phyloP scores from a whole-genome alignment of 2,797 vertebrate genomes.

The Enteromius fasciolatus region DNA sequence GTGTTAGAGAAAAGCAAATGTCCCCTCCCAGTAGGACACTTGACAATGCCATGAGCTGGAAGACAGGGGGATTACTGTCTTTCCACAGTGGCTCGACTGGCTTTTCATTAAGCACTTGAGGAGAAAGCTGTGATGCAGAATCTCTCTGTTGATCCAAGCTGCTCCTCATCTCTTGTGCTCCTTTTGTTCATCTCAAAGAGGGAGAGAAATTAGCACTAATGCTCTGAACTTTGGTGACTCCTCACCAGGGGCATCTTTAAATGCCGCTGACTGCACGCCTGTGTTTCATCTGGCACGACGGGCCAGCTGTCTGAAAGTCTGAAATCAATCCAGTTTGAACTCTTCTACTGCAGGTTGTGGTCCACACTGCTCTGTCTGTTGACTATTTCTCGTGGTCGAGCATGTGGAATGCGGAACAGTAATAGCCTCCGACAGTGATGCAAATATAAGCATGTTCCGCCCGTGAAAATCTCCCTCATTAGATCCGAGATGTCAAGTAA shows the following conservation, averaged over 20 bases:
- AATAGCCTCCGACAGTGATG: constrained; percentile 42
- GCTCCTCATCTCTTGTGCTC: constrained; percentile 36
- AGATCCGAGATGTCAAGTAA: constrained; percentile 40
- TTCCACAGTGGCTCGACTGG: constrained; percentile 38
- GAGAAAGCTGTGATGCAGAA: constrained; percentile 40
- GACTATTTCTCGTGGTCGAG: constrained; percentile 22
- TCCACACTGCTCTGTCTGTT: neutral
- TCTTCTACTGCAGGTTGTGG: constrained; percentile 16
- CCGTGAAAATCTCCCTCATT: constrained; percentile 48
- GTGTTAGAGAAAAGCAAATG: constrained; percentile 48
- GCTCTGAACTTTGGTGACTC: constrained; percentile 39
- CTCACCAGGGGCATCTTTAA: constrained; percentile 26
- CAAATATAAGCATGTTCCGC: constrained; percentile 46
- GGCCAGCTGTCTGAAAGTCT: constrained; percentile 35
- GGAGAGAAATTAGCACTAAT: constrained; percentile 26
- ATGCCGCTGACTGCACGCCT: constrained; percentile 9
- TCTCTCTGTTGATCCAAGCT: constrained; percentile 49
- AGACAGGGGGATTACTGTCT: constrained; percentile 46
- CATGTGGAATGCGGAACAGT: constrained; percentile 17
- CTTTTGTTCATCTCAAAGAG: constrained; percentile 38
- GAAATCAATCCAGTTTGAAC: constrained; percentile 1
- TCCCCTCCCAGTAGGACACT: constrained; percentile 40
- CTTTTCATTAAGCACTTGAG: constrained; percentile 45
- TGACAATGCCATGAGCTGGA: constrained; percentile 39
- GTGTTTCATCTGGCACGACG: constrained; percentile 16